A percentile compares a stretch with the other conserved stretches of the same genome.
These are phyloP conservation scores for Caerostris extrusa DNA, from an alignment of 1,140 invertebrate genomes.

Conservation along the genomic window DNA sequence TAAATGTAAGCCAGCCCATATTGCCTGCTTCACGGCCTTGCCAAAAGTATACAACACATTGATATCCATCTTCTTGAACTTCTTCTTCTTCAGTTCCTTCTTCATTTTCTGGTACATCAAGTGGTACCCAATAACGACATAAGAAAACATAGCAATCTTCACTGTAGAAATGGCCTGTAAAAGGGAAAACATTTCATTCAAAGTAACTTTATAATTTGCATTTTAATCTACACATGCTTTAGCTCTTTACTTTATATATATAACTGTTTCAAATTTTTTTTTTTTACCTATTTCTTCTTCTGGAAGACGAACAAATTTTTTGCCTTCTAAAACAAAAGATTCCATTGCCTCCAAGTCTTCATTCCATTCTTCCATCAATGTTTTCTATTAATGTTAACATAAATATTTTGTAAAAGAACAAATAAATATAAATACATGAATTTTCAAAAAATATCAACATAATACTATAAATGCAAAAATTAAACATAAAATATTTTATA, in stretches of 20 bases:
- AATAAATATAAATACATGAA: not conserved
- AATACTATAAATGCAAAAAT: not conserved
- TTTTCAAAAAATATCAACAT: not conserved
- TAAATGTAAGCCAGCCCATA: conserved; percentile 99
- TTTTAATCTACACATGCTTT: too few species aligned
- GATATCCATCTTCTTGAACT: conserved; percentile 92
- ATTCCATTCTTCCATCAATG: conserved; percentile 95
- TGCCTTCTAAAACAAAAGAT: conserved; percentile 97
- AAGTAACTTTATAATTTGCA: too few species aligned
- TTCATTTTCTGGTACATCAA: conserved; percentile 82
- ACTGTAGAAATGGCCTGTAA: conserved; percentile 91
- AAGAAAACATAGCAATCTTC: conserved; percentile 99
- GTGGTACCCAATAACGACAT: conserved; percentile 95
- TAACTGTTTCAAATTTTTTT: not conserved
- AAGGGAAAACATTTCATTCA: not conserved
- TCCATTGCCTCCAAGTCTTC: conserved; percentile 98
- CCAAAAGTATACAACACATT: conserved; percentile 99
- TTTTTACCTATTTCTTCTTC: conserved; percentile 94
- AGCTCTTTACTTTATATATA: not conserved
- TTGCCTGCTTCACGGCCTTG: conserved; percentile 98
- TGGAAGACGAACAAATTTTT: conserved; percentile 97
- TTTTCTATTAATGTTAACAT: conserved; percentile 82
- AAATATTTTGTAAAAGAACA: not conserved
- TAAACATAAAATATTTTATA: not conserved
- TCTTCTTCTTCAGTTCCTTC: conserved; percentile 84